phyloP scores from a whole-genome alignment of 2,888 invertebrate species.

The Craniophora ligustri region DNA sequence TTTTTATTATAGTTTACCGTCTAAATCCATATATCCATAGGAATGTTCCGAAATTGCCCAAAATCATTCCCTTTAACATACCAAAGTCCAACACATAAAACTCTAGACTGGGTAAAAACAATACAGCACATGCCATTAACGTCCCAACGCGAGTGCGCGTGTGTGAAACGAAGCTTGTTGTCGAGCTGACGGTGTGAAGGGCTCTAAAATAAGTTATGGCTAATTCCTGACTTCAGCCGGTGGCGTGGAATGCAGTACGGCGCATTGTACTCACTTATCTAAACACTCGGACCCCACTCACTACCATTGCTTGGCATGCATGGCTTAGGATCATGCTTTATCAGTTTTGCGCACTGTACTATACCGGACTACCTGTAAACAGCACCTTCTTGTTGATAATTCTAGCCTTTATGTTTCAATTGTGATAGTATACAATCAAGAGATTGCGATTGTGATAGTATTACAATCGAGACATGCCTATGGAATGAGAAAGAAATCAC shows the following conservation, averaged over 20 bases:
- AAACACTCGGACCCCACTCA: constrained; percentile 66
- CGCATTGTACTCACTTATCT: constrained; percentile 74
- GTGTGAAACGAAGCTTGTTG: constrained; percentile 55
- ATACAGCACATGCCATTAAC: constrained; percentile 54
- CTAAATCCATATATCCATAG: not conserved
- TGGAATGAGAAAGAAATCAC: no score
- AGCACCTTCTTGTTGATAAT: not conserved
- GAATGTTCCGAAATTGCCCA: not conserved
- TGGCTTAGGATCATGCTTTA: constrained; percentile 31
- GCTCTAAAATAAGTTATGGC: constrained; percentile 76
- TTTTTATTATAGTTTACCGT: not conserved
- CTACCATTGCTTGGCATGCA: constrained; percentile 41
- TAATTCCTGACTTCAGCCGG: constrained; percentile 69
- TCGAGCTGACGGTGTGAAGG: constrained; percentile 54
- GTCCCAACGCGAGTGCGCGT: constrained; percentile 43
- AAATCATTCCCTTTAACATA: constrained; percentile 22
- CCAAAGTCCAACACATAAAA: constrained; percentile 25
- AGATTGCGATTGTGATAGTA: no score
- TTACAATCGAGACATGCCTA: no score
- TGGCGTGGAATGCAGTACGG: constrained; percentile 71
- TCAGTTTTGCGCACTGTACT: constrained; percentile 34
- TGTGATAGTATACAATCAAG: no score
- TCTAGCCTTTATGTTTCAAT: not conserved
- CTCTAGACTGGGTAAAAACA: constrained; percentile 53
- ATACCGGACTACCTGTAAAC: not conserved